Evolutionary conservation across 2,113 vertebrate species (phyloP), one percentile per base, ranked within the genome.

Genomic region (Ageneiosus marmoratus): DNA sequence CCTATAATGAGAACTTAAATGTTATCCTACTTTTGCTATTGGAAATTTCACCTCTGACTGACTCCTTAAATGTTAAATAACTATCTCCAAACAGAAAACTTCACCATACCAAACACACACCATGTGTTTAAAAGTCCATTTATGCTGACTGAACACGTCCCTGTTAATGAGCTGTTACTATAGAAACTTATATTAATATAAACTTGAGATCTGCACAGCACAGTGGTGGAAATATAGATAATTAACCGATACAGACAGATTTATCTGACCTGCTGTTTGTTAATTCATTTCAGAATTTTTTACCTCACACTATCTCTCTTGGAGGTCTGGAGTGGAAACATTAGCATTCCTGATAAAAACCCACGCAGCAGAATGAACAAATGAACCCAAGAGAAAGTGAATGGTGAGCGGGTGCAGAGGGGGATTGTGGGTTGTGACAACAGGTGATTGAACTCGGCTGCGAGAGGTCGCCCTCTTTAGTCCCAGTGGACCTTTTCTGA

Each of bases 401-500:
- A 53, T n/a, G 27, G 69, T 76, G 29, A 53, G 44, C 50, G 87
- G 77, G 83, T n/a, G 83, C 63, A 29, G 83, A 89, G 82, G 78
- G 82, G 84, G 83, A 78, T 48, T n/a, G 46, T 50, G 53, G 11
- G 53, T 69, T 41, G 58, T 89, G 88, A 91, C 91, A 93, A 92
- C 93, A 94, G 83, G 89, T 94, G 90, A 92, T 79, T 92, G 89
- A 93, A 92, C 90, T 88, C 84, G 81, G 77, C 77, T 80, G 89
- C 88, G 82, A 87, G 73, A 83, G 89, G 89, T 90, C 88, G 85
- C 88, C 89, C 89, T 90, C 88, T 91, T 93, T 91, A 90, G 89
- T 92, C 93, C 91, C 91, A 89, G 63, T 89, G 91, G 89, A 63
- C 89, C 89, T 92, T 92, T 92, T 91, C 90, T 87, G 84, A 91